These are phyloP conservation scores for Leptarthrus brevirostris DNA, from an alignment of 2,888 invertebrate species.

Conservation along the genomic window DNA sequence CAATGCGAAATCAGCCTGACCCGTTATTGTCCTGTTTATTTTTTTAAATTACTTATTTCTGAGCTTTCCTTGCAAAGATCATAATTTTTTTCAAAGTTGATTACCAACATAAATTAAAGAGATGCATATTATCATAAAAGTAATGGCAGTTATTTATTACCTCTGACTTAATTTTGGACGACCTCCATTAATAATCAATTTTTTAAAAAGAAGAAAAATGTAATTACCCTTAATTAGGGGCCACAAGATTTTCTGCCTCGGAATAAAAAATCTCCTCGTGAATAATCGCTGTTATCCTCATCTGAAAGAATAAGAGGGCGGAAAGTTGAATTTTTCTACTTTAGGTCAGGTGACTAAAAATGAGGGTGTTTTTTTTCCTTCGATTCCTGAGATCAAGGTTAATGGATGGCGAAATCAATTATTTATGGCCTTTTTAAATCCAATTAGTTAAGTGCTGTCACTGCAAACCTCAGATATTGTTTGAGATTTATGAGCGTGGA, in stretches of 20 bases:
- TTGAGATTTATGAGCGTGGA: conserved; percentile 14
- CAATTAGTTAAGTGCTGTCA: conserved; percentile 37
- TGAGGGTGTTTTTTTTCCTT: background rate
- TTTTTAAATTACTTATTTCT: no score
- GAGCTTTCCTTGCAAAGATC: no score
- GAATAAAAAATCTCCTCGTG: conserved; percentile 30
- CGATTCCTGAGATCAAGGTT: conserved; percentile 36
- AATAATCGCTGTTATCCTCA: conserved; percentile 24
- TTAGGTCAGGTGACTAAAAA: conserved; percentile 19
- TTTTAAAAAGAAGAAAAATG: conserved; percentile 40
- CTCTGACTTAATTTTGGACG: conserved; percentile 21
- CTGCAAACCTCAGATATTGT: conserved; percentile 5
- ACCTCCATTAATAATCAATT: conserved; percentile 48
- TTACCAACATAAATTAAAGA: no score
- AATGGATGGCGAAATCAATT: conserved; percentile 48
- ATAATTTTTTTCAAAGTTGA: no score
- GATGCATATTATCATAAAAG: background rate
- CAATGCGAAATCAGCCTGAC: no score
- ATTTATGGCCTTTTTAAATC: conserved; percentile 44
- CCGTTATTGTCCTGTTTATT: no score
- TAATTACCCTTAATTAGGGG: conserved; percentile 47
- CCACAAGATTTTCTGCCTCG: conserved; percentile 29
- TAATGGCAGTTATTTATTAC: conserved; percentile 31
- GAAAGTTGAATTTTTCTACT: conserved; percentile 22
- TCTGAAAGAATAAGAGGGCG: conserved; percentile 21